These are phyloP conservation scores for Acrobeloides nanus DNA, from an alignment of 2,888 invertebrate genomes.

Conservation along the genomic window DNA sequence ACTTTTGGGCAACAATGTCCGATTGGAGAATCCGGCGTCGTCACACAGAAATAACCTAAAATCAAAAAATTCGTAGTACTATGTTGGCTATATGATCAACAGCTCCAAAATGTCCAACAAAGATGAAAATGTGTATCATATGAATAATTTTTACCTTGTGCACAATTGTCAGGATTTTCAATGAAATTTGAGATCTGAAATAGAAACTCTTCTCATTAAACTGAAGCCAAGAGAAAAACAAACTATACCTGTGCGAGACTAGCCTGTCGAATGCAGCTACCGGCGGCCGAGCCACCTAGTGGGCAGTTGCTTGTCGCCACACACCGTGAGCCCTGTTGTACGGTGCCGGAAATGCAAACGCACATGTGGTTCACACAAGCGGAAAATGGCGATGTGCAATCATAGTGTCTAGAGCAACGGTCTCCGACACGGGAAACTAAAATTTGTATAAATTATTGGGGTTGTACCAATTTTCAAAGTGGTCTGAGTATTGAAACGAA, in stretches of 20 bases:
- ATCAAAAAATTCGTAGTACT: neutral
- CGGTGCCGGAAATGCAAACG: conserved; percentile 50
- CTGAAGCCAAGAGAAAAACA: neutral
- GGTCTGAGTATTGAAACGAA: neutral
- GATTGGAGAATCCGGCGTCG: conserved; percentile 43
- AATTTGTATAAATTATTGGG: too few relatives aligned
- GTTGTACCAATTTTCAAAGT: too few relatives aligned
- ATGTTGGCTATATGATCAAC: neutral
- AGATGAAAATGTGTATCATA: too few relatives aligned
- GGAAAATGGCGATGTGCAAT: conserved; percentile 51
- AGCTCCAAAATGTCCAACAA: conserved; percentile 26
- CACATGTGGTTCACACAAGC: conserved; percentile 51
- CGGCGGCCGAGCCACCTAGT: conserved; percentile 42
- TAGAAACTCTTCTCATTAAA: too few relatives aligned
- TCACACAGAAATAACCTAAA: conserved; percentile 26
- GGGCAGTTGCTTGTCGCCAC: conserved; percentile 51
- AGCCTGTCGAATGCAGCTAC: conserved; percentile 36
- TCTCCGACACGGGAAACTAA: conserved; percentile 48
- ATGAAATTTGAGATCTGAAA: conserved; percentile 27
- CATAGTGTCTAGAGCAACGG: conserved; percentile 50
- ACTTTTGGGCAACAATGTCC: conserved; percentile 52
- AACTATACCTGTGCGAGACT: conserved; percentile 27
- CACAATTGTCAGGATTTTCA: conserved; percentile 37
- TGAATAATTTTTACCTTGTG: too few relatives aligned
- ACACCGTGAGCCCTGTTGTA: conserved; percentile 42